Percentiles rank a stretch among this genome's conserved stretches.
phyloP scores from a whole-genome alignment of 2,797 vertebrate species.

The Philypnodon macrostomus region DNA sequence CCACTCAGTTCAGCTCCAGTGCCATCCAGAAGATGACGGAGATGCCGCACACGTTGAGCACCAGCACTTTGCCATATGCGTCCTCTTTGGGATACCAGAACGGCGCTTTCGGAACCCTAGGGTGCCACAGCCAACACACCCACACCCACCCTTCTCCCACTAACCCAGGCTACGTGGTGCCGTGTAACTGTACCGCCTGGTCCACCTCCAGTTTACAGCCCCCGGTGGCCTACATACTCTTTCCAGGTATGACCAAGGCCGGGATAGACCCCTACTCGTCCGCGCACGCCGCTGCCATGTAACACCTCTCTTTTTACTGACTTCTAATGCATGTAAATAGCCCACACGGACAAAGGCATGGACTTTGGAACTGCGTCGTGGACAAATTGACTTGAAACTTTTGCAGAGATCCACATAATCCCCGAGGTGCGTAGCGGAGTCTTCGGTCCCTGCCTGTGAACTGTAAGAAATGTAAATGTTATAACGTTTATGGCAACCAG shows the following conservation, averaged over 20 bases:
- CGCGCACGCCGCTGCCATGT: slow-evolving; percentile 95
- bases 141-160: slow-evolving; percentile 99
- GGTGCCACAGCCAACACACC: slow-evolving; percentile 96
- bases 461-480: slow-evolving; percentile 92
- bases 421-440: slow-evolving; percentile 64
- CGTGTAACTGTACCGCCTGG: slow-evolving; percentile 98
- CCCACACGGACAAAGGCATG: slow-evolving; percentile 67
- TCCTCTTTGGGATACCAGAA: slow-evolving; percentile 98
- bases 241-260: slow-evolving; percentile 98
- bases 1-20: slow-evolving; percentile 94
- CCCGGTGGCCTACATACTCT: slow-evolving; percentile 99
- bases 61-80: slow-evolving; percentile 92
- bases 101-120: slow-evolving; percentile 93
- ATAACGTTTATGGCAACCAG: slow-evolving; percentile 84
- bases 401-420: slow-evolving; percentile 70
- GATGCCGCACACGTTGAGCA: slow-evolving; percentile 94
- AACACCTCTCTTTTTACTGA: slow-evolving; percentile 76
- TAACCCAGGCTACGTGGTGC: slow-evolving; percentile 97
- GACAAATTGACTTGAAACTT: slow-evolving; percentile 60
- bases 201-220: slow-evolving; percentile 97
- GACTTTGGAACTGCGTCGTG: slow-evolving; percentile 62
- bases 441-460: slow-evolving; percentile 79
- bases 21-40: slow-evolving; percentile 98
- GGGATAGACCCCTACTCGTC: slow-evolving; percentile 97
- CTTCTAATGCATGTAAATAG: slow-evolving; percentile 82